Conservation (phyloP, 2,113 vertebrate species). For the Phycodurus eques region DNA sequence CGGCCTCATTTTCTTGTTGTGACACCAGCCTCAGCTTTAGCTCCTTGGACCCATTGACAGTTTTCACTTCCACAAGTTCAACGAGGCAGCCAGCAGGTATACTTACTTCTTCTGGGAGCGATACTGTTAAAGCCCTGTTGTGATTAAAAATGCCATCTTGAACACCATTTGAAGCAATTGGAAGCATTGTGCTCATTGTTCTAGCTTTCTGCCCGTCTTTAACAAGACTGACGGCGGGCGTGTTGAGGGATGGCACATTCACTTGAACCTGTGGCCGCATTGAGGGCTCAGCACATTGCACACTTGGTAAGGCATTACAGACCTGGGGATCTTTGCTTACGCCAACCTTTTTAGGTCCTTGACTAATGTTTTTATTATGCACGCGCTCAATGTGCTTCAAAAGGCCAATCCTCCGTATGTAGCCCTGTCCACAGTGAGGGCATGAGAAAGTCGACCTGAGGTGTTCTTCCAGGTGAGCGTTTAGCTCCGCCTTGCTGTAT, state of each 20-base stretch:
- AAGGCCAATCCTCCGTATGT: conserved; percentile 86
- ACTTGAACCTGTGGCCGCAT: conserved; percentile 38
- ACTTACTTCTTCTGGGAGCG: conserved; percentile 83
- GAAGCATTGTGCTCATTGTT: conserved; percentile 34
- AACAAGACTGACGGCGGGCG: conserved; percentile 23
- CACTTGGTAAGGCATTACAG: conserved; percentile 46
- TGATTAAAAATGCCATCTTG: conserved; percentile 81
- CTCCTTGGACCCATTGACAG: conserved; percentile 86
- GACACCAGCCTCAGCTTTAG: conserved; percentile 86
- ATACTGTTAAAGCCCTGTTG: conserved; percentile 83
- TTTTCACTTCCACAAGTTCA: conserved; percentile 90
- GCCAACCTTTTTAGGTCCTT: conserved; percentile 39
- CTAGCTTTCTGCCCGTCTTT: conserved; percentile 44
- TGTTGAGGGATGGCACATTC: conserved; percentile 26
- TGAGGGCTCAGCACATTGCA: conserved; percentile 32
- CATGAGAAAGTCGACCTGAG: conserved; percentile 84
- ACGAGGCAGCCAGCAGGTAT: conserved; percentile 89
- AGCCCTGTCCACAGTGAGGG: conserved; percentile 87
- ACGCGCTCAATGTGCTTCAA: conserved; percentile 86
- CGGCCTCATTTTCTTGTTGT: conserved; percentile 57
- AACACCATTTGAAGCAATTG: conserved; percentile 61
- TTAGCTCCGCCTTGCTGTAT: conserved; percentile 85
- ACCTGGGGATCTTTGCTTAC: conserved; percentile 32
- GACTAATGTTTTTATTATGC: conserved; percentile 69
- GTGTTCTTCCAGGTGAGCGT: conserved; percentile 85